Percentiles rank a stretch among this genome's conserved stretches.
These are phyloP conservation scores for Phoebastria nigripes DNA, from an alignment of 2,797 vertebrate genomes.

Conservation along the genomic window DNA sequence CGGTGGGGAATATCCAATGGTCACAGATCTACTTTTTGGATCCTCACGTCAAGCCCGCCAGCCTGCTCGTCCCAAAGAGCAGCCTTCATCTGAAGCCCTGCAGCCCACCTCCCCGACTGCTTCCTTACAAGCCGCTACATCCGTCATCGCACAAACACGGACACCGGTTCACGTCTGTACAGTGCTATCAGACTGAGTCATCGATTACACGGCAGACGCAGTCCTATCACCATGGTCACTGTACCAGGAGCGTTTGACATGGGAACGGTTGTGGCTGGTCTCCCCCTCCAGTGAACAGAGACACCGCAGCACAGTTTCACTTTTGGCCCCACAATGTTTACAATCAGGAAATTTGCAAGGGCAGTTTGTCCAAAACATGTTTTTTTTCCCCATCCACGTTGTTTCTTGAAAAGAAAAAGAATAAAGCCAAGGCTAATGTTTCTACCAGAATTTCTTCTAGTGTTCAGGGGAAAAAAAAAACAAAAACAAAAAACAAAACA, in stretches of 20 bases:
- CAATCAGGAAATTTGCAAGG: neutral
- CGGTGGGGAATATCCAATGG: accelerated
- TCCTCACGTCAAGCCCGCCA: accelerated
- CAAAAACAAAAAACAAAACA: neutral
- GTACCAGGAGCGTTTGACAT: neutral
- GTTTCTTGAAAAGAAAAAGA: neutral
- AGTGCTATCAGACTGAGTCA: neutral
- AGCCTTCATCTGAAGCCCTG: accelerated
- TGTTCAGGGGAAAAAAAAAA: neutral
- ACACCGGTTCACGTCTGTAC: accelerated
- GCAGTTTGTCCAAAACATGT: neutral
- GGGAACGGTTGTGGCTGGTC: accelerated
- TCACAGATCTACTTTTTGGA: neutral
- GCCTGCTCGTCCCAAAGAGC: neutral
- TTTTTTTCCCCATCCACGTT: neutral
- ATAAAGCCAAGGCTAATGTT: neutral
- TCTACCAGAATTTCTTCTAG: neutral
- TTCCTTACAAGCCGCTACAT: accelerated
- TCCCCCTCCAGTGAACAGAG: neutral
- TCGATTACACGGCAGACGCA: accelerated
- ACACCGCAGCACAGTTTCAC: accelerated
- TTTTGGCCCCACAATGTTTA: neutral
- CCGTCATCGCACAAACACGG: accelerated
- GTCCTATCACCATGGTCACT: neutral
- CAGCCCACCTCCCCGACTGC: neutral